phyloP scores from a whole-genome alignment of 2,113 vertebrate species.

The Chamaea fasciata region DNA sequence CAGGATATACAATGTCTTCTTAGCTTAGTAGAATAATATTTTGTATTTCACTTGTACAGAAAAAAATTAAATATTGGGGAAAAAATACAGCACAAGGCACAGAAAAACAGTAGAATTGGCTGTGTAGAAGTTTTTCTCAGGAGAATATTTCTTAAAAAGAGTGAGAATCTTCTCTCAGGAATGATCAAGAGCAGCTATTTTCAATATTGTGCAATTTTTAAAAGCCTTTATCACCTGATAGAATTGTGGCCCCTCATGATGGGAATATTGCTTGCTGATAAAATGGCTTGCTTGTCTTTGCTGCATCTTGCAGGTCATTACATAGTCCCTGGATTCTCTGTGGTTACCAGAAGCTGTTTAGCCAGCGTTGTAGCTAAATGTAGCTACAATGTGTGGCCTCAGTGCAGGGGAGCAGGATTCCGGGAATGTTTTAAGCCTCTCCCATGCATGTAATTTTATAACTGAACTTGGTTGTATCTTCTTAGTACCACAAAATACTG shows the following conservation, averaged over 20 bases:
- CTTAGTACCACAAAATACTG: background rate
- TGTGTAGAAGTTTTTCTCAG: background rate
- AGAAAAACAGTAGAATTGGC: background rate
- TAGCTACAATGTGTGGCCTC: background rate
- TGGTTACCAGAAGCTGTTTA: background rate
- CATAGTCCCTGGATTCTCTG: background rate
- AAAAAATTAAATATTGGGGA: background rate
- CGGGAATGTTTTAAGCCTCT: background rate
- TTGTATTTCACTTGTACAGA: background rate
- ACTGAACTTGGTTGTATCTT: background rate
- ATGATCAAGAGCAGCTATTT: background rate
- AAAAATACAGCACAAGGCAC: background rate
- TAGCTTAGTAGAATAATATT: background rate
- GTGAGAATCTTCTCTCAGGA: background rate
- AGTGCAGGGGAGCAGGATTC: background rate
- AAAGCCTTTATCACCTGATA: background rate
- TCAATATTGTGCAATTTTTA: background rate
- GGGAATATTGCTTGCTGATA: background rate
- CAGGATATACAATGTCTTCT: background rate
- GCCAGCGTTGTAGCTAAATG: background rate
- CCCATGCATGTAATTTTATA: background rate
- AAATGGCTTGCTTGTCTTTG: background rate
- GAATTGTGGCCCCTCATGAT: background rate
- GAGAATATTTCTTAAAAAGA: background rate
- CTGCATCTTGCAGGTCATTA: background rate